These are phyloP conservation scores for Orchestia grillus DNA, from an alignment of 1,140 invertebrate species.

Conservation along the genomic window DNA sequence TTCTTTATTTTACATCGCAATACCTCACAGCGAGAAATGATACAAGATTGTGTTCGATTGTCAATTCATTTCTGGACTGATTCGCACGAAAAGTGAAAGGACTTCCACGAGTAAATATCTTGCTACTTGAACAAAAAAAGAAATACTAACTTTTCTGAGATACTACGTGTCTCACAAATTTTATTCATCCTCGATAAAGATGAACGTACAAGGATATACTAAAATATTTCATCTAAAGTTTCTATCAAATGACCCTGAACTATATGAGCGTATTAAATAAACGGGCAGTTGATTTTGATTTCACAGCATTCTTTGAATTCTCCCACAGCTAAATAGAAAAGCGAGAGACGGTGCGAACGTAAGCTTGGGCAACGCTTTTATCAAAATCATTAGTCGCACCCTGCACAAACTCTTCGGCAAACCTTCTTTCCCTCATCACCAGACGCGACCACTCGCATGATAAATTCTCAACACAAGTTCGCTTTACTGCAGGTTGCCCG, in stretches of 20 bases:
- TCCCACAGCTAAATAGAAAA: not conserved
- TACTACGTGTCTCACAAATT: too few relatives aligned
- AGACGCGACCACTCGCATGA: slow-evolving; percentile 60
- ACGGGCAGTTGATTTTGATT: not conserved
- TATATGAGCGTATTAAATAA: not conserved
- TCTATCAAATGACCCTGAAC: not conserved
- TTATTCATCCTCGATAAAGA: not conserved
- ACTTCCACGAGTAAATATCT: not conserved
- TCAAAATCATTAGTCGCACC: not conserved
- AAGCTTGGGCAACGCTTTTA: not conserved
- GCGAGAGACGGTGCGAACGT: not conserved
- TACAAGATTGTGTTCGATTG: not conserved
- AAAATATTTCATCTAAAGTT: not conserved
- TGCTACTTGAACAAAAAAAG: not conserved
- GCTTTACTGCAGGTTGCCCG: slow-evolving; percentile 61
- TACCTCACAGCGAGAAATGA: too few relatives aligned
- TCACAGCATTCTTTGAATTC: not conserved
- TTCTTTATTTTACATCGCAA: too few relatives aligned
- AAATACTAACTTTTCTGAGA: not conserved
- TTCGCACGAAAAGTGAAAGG: not conserved
- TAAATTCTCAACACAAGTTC: slow-evolving; percentile 63
- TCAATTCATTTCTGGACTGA: not conserved
- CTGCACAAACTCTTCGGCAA: slow-evolving; percentile 4
- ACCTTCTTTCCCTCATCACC: slow-evolving; percentile 2
- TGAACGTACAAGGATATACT: not conserved